These are phyloP conservation scores for Antennarius striatus DNA, from an alignment of 2,113 vertebrate genomes.

Conservation along the genomic window DNA sequence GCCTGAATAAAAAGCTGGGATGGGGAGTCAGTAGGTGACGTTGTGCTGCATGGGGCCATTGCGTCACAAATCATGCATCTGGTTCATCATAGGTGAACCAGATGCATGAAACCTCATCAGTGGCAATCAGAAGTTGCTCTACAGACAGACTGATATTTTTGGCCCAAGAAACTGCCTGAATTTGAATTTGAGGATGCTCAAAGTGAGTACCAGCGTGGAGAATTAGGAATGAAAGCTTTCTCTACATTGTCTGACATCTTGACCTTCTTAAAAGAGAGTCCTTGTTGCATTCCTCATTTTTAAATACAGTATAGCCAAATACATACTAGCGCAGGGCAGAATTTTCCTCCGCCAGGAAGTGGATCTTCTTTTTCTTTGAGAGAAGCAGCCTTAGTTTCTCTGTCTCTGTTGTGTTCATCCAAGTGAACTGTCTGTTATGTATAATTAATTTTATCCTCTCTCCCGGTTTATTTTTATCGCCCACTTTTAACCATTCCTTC, in stretches of 20 bases:
- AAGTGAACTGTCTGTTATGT: slow-evolving; percentile 76
- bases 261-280: slow-evolving; percentile 45
- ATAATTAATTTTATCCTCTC: slow-evolving; percentile 79
- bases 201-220: slow-evolving; percentile 1
- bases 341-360: slow-evolving; percentile 48
- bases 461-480: slow-evolving; percentile 78
- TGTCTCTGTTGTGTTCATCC: slow-evolving; percentile 63
- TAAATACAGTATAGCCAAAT: slow-evolving; percentile 37
- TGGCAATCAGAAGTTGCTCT: slow-evolving; percentile 56
- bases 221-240: slow-evolving; percentile 41
- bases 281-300: slow-evolving; percentile 33
- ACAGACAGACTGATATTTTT: slow-evolving; percentile 42
- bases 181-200: slow-evolving; percentile 12
- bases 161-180: slow-evolving; percentile 29
- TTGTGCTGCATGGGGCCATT: slow-evolving; percentile 55
- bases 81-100: slow-evolving; percentile 51
- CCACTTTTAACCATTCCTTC: slow-evolving; percentile 77
- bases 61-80: slow-evolving; percentile 58
- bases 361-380: slow-evolving; percentile 38
- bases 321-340: slow-evolving; percentile 49
- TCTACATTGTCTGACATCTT: slow-evolving; percentile 38
- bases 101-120: slow-evolving; percentile 57
- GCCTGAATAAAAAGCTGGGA: slow-evolving; percentile 62
- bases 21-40: slow-evolving; percentile 55
- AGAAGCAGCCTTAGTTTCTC: slow-evolving; percentile 58